Conservation (phyloP, 92 coral and sea anemone genomes). For the Phenganax marumi region DNA sequence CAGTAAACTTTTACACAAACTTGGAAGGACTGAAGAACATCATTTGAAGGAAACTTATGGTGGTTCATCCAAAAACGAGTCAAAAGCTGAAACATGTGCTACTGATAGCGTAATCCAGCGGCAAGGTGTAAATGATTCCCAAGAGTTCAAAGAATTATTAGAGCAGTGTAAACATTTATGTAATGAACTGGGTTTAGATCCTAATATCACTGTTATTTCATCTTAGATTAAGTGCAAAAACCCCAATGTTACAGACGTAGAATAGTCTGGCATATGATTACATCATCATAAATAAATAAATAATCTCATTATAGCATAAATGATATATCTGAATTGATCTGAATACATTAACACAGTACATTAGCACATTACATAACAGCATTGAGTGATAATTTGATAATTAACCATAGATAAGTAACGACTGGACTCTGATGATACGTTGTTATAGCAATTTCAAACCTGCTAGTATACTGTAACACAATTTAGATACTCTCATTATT, state of each 20-base stretch:
- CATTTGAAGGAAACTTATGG: background rate
- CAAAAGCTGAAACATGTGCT: background rate
- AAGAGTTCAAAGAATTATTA: slow-evolving; percentile 3
- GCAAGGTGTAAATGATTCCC: background rate
- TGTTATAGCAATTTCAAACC: no score
- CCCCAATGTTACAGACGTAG: background rate
- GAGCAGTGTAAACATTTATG: slow-evolving; percentile 17
- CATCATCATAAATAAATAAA: no score
- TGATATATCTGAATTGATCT: no score
- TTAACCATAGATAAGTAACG: no score
- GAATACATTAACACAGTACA: no score
- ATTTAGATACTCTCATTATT: no score
- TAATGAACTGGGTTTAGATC: slow-evolving; percentile 34
- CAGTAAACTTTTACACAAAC: slow-evolving; percentile 2
- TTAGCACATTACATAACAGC: no score
- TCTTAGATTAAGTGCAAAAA: background rate
- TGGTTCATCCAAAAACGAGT: background rate
- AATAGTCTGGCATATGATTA: no score
- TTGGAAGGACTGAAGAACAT: slow-evolving; percentile 23
- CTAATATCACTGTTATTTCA: background rate
- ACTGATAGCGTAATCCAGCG: background rate
- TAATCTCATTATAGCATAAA: no score
- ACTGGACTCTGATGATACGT: no score
- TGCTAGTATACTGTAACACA: no score
- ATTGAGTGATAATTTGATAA: no score